These are phyloP conservation scores for Tinamus major DNA, from an alignment of 2,797 vertebrate genomes.

Conservation along the genomic window DNA sequence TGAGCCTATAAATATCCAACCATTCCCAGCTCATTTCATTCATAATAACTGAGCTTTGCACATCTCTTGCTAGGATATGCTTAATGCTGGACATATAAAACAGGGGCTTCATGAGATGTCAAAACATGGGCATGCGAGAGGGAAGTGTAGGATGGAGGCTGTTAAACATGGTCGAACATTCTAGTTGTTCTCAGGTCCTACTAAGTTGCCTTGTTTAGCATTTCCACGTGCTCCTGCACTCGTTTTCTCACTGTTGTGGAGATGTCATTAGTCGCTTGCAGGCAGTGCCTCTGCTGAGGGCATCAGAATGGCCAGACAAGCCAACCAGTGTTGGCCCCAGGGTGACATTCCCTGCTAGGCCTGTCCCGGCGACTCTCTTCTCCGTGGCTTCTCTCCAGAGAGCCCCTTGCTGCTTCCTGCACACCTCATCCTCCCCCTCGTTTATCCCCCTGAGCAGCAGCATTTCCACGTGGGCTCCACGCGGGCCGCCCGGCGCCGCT, in stretches of 20 bases:
- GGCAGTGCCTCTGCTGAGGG: neutral
- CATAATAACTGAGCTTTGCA: neutral
- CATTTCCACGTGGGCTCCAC: conserved; percentile 1
- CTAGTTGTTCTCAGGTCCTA: neutral
- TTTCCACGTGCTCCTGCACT: neutral
- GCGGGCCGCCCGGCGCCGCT: neutral
- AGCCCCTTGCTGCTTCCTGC: neutral
- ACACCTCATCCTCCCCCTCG: neutral
- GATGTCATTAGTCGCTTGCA: neutral
- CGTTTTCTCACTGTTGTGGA: neutral
- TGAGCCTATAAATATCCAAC: conserved; percentile 50
- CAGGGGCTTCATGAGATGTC: neutral
- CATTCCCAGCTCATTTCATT: conserved; percentile 47
- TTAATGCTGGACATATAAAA: neutral
- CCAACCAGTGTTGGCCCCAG: neutral
- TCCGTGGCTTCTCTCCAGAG: neutral
- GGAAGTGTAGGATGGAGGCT: neutral
- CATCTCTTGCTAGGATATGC: neutral
- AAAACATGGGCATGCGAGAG: neutral
- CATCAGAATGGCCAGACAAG: neutral
- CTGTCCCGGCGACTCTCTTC: neutral
- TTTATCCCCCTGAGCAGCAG: neutral
- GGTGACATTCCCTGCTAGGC: neutral
- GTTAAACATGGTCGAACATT: neutral
- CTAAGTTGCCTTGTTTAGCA: neutral